Evolutionary conservation across 2,888 invertebrate species (phyloP), one percentile per base, ranked within the genome.

Genomic region (Steinernema scapterisci): DNA sequence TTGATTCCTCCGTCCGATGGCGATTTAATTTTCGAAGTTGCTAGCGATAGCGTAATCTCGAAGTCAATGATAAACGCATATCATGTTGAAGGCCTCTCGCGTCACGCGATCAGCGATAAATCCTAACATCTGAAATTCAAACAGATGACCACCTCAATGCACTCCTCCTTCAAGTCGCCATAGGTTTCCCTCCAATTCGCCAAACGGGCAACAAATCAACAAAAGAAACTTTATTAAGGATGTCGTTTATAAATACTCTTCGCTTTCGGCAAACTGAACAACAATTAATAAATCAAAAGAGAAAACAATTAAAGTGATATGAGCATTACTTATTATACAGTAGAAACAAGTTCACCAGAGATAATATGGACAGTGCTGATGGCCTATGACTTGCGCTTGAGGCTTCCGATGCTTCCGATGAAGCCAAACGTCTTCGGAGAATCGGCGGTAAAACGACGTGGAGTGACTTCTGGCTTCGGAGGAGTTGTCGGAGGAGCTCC

Each of bases 301-400:
- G 11, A 19, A 51, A 54, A 48, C 48, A 27, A 38, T 38, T 6
- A 38, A 31, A 31, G 63, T 25, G 63, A 63, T 63, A 63, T 63
- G 63, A 63, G 63, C 63, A 63, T 16, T 31, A 63, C 25, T 63
- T 63, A 63, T 63, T 25, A 63, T 63, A 63, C 63, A 63, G 3
- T 38, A 38, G 13, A 63, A 63, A 54, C 54, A 23, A 7, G 6
- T 27, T 63, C 63, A 63, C 63, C 63, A 63, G 63, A 63, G 21
- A 13, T 54, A 54, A 54, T 54, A 54, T 54, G 21, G 54, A 54
- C 54, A 54, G 21, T 54, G 54, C 23, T 25, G 63, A 63, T 16
- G 63, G 31, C 63, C 63, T 63, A 63, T 2, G 63, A 63, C 31
- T 63, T 63, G 63, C 63, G 63, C 31, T 63, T 63, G 63, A 63